phyloP scores from a whole-genome alignment of 2,113 vertebrate genomes.

The Callipepla squamata region DNA sequence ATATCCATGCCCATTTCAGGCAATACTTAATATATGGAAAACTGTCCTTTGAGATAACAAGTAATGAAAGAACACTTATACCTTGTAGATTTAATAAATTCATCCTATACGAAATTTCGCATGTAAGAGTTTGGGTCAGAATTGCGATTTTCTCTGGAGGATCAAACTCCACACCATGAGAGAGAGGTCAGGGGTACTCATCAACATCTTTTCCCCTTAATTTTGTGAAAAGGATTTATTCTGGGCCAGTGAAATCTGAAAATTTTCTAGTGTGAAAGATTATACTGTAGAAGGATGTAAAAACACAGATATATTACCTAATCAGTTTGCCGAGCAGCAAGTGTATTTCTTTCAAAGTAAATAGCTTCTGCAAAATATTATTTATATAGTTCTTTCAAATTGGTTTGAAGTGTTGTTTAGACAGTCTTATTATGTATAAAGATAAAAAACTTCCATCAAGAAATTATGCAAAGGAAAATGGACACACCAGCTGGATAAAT shows the following conservation, averaged over 20 bases:
- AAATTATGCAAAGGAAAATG: constrained; percentile 83
- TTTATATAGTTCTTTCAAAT: constrained; percentile 74
- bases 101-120: neutral
- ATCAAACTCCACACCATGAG: neutral
- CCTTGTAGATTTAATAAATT: neutral
- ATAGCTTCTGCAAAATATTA: constrained; percentile 73
- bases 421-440: constrained; percentile 82
- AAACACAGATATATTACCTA: neutral
- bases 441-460: constrained; percentile 83
- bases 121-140: neutral
- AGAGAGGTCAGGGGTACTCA: neutral
- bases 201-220: neutral
- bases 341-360: constrained; percentile 50
- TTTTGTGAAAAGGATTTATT: neutral
- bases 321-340: constrained; percentile 31
- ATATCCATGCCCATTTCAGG: neutral
- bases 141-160: neutral
- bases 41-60: neutral
- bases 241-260: neutral
- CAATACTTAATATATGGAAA: neutral
- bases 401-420: constrained; percentile 77
- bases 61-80: neutral
- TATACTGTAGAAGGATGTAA: neutral
- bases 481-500: constrained; percentile 94
- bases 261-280: neutral